Percentiles rank a stretch among this genome's conserved stretches.
These are phyloP conservation scores for Eilema griseolum DNA, from an alignment of 2,888 invertebrate genomes.

Conservation along the genomic window DNA sequence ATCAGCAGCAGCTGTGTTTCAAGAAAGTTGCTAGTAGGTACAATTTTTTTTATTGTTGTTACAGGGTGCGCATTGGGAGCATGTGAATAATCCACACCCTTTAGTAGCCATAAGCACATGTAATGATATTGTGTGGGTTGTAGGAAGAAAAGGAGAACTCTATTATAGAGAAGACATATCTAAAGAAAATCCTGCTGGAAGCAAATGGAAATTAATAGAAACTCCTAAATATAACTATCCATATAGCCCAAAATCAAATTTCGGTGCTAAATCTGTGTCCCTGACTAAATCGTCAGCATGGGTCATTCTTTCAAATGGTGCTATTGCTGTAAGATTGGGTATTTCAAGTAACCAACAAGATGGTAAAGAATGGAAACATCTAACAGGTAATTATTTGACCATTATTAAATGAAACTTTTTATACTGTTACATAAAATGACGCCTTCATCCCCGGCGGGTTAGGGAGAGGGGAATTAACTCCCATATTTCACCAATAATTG, in stretches of 20 bases:
- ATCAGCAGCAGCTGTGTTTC: no score
- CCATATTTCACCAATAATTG: no score
- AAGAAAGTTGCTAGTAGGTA: no score
- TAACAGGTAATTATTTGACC: conserved; percentile 64
- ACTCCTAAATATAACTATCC: conserved; percentile 76
- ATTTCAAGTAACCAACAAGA: conserved; percentile 92
- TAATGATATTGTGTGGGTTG: conserved; percentile 93
- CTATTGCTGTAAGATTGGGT: conserved; percentile 92
- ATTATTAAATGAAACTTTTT: not conserved
- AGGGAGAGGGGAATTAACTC: no score
- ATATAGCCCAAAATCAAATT: conserved; percentile 66
- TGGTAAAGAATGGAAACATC: conserved; percentile 94
- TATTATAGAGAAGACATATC: conserved; percentile 93
- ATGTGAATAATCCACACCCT: conserved; percentile 93
- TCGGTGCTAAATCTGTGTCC: conserved; percentile 90
- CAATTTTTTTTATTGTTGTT: not conserved
- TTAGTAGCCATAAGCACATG: conserved; percentile 91
- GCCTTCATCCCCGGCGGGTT: no score
- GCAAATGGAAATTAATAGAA: conserved; percentile 94
- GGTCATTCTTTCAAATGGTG: conserved; percentile 92
- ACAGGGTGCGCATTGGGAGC: conserved; percentile 93
- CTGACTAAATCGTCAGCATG: conserved; percentile 92
- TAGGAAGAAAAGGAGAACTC: conserved; percentile 94
- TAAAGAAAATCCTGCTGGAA: conserved; percentile 88
- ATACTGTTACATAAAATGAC: no score